Evolutionary conservation across 2,797 vertebrate species (phyloP).

Genomic region (Hippopotamyrus pictus): DNA sequence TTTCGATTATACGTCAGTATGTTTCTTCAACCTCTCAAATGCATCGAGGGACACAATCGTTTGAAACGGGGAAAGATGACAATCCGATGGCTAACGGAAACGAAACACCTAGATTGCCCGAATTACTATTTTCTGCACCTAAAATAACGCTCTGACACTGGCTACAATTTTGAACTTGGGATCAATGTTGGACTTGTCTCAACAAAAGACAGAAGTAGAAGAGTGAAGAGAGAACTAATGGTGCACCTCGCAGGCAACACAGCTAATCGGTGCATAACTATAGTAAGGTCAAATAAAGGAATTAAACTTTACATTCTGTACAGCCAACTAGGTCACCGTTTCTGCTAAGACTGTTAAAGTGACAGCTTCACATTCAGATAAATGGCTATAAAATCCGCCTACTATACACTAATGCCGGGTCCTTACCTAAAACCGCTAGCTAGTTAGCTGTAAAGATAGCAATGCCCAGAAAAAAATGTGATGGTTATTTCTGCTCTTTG

Average conservation of each 20-base stretch:
- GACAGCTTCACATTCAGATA: neutral
- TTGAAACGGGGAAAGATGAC: neutral
- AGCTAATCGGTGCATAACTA: neutral
- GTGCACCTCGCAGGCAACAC: neutral
- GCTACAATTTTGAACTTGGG: neutral
- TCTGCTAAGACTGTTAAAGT: neutral
- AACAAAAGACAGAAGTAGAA: neutral
- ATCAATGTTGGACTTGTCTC: neutral
- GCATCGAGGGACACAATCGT: neutral
- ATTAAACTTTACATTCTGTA: neutral
- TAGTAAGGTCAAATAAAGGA: neutral
- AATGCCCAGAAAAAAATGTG: neutral
- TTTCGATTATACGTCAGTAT: neutral
- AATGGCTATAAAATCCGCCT: neutral
- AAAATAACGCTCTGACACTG: neutral
- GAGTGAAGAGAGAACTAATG: neutral
- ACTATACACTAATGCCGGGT: neutral
- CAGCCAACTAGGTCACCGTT: neutral
- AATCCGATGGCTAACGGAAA: neutral
- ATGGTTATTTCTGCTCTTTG: neutral
- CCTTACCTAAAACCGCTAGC: neutral
- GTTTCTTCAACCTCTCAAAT: neutral
- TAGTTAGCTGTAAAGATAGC: neutral
- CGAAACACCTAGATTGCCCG: neutral
- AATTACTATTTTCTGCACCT: neutral